Evolutionary conservation across 2,888 invertebrate genomes (phyloP), one percentile per base, ranked within the genome.

Genomic region (Caenorhabditis uteleia): DNA sequence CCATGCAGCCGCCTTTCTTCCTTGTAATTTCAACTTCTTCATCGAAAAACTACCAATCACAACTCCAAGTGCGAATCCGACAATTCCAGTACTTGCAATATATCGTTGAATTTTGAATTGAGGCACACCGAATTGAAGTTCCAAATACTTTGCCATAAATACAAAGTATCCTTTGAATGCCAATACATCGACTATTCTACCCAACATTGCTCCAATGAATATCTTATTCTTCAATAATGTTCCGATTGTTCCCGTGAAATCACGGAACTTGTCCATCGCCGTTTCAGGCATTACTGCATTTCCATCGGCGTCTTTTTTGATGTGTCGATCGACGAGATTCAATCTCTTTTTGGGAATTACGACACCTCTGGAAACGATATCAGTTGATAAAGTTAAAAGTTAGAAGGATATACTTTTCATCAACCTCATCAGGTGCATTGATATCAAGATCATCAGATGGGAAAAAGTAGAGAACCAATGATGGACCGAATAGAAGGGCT

Each of bases 401-500:
- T n/a, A 12, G 26, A 8, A 4, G 5, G 18, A 38, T n/a, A 16
- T 12, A 64, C 64, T 58, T 43, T 7, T 64, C 54, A 36, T 64
- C 64, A 26, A 33, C 36, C 20, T 68, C 34, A 0, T 68, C 68
- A 5, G 65, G 64, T 3, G 64, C 57, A 33, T 54, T 55, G 14
- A 48, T 42, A 39, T 56, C 65, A 12, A 70, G 44, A 43, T 59
- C 50, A 26, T 67, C 67, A 0, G 69, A 68, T 2, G 85, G 84
- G 68, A 84, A 85, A 31, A 76, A 78, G 29, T 83, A 83, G 29
- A 86, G 71, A 2, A 82, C 78, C 0, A 85, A 29, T 1, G 84
- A 80, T 14, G 75, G 75, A 21, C 68, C 70, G 53, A 75, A 70
- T 7, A 75, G 59, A 27, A 72, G 50, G 10, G 53, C 36, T 55